Evolutionary conservation across 1,140 invertebrate genomes (phyloP), one percentile per base, ranked within the genome.

Genomic region (Leptestheria dahalacensis): DNA sequence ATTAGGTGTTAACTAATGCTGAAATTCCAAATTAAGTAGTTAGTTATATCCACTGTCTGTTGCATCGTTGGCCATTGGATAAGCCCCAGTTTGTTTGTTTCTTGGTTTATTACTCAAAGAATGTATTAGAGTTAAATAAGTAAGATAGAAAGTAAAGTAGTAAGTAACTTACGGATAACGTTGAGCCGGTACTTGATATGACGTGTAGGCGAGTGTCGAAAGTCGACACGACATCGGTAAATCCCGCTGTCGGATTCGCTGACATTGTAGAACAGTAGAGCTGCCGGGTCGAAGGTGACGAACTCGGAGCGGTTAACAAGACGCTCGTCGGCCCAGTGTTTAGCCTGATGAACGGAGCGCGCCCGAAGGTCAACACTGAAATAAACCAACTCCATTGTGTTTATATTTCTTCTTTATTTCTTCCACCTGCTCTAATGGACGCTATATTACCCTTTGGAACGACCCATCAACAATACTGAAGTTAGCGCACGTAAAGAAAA

Each of bases 161-260:
- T 11, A 47, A 47, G 46, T 47, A 41, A 52, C 58, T 60, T 60
- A 60, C 58, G 48, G 26, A 60, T 49, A 60, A 60, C 58, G 12
- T 50, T 52, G 49, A 60, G 58, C 41, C 48, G 58, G 33, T 60
- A 60, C 52, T 49, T 48, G 51, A 60, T 49, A 29, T 60, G 58
- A 21, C 50, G 25, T 6, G 58, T 60, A 33, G 58, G 58, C 26
- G 58, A 50, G 15, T 52, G 58, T 12, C 58, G 58, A 25, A 60
- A 60, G 28, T 60, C 58, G 48, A 60, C 58, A 9, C 58, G 58
- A 28, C 58, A 60, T 41, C 49, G 47, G 41, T 60, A 60, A 23
- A 88, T 78, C 11, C 88, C 89, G 69, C 88, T 86, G 69, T 92
- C 90, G 62, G 83, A 80, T 61, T 74, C 74, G 64, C 85, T 82